Conservation (phyloP, 2,797 vertebrate species). For the Parauchenoglanis punctatus region DNA sequence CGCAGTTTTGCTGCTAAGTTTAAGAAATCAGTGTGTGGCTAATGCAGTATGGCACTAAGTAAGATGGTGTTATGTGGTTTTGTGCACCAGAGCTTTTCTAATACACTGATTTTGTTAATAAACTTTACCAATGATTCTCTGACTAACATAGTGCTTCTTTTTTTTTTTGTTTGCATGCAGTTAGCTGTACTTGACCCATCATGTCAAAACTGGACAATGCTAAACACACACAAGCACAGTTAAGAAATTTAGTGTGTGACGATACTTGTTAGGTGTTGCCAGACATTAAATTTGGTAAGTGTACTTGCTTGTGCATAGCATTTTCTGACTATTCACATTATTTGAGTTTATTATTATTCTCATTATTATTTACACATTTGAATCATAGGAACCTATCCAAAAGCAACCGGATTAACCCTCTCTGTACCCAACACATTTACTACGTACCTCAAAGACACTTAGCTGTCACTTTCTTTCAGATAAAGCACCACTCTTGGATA, state of each 20-base stretch:
- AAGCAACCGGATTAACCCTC: neutral
- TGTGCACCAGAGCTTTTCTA: neutral
- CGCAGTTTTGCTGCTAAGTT: neutral
- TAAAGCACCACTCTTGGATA: neutral
- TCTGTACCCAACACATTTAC: neutral
- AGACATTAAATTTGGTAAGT: neutral
- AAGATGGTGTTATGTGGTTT: neutral
- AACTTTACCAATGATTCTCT: neutral
- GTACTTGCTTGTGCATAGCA: neutral
- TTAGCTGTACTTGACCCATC: neutral
- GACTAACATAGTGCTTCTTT: neutral
- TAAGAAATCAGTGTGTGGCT: neutral
- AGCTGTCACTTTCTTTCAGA: neutral
- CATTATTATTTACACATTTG: neutral
- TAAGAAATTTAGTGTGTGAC: neutral
- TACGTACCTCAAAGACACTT: neutral
- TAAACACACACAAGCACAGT: neutral
- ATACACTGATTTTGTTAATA: neutral
- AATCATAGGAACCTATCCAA: neutral
- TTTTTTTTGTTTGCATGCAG: neutral
- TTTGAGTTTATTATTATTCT: neutral
- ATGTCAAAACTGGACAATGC: neutral
- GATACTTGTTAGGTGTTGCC: neutral
- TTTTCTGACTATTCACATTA: neutral
- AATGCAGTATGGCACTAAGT: neutral